Conservation (phyloP, 2,113 vertebrate genomes). For the Micronycteris hirsuta region DNA sequence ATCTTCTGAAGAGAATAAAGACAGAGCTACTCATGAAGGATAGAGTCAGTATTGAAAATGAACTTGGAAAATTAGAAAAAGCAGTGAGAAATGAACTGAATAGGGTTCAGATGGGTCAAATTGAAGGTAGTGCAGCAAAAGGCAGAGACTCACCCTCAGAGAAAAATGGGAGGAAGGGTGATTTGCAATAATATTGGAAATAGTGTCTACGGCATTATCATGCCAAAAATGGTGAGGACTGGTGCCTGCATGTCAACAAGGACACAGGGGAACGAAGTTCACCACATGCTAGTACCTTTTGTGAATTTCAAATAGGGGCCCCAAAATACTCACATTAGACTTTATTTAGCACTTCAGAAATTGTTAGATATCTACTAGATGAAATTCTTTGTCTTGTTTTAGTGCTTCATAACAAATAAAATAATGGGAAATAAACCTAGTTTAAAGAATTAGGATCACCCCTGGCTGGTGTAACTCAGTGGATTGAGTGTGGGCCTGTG, state of each 20-base stretch:
- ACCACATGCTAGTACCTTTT: neutral
- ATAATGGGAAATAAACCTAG: neutral
- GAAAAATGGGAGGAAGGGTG: neutral
- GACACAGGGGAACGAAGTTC: neutral
- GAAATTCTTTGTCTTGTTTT: neutral
- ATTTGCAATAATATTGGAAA: neutral
- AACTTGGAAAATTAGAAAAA: constrained; percentile 29
- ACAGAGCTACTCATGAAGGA: neutral
- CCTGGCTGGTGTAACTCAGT: no score
- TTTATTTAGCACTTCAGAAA: neutral
- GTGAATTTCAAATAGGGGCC: neutral
- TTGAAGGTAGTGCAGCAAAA: neutral
- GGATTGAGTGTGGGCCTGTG: no score
- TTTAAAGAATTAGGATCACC: neutral
- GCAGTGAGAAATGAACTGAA: neutral
- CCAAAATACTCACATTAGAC: neutral
- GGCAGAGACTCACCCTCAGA: neutral
- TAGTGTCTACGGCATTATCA: neutral
- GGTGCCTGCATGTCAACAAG: neutral
- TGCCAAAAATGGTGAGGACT: neutral
- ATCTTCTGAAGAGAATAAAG: constrained; percentile 47
- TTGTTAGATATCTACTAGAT: neutral
- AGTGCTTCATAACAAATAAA: neutral
- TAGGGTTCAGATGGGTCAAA: neutral
- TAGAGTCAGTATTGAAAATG: constrained; percentile 19